Evolutionary conservation across 1,140 invertebrate species (phyloP), one percentile per base, ranked within the genome.

Genomic region (Drosophila hydei): DNA sequence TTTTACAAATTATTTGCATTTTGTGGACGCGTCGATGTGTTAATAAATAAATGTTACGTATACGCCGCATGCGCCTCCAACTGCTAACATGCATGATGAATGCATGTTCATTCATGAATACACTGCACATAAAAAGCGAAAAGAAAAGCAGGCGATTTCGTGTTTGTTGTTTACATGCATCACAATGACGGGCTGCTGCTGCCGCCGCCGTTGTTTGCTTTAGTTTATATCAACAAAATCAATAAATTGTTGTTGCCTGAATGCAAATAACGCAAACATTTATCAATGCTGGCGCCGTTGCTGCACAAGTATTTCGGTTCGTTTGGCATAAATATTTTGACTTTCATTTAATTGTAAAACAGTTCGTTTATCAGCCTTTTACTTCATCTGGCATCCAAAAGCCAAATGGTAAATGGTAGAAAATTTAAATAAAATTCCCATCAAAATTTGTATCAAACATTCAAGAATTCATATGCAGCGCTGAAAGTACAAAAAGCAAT

Each of bases 181-280:
- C 7, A 50, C 12, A 48, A 23, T 61, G 14, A 19, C 12, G 16
- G 21, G 16, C 27, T 50, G n/a, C 21, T 25, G 9, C 16, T 30
- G 42, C 11, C 45, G 11, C 18, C 18, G 9, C 16, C 30, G 43
- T 5, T 75, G 14, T 60, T 56, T 64, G 63, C 51, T 74, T 62
- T 50, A 60, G 43, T 75, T 75, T 55, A 36, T 59, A 38, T 33
- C 59, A 42, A 55, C 43, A 45, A 69, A 84, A 85, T 84, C 76
- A 76, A 84, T 84, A 85, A 74, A 74, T 79, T 76, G 68, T 79
- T 61, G 72, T 27, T 54, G 68, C 47, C 33, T 51, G 61, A 70
- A 79, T 79, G 76, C 67, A 85, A 84, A 84, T 85, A 79, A 47
- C 40, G 60, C 56, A 73, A 55, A 70, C 76, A 79, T 83, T 70